Evolutionary conservation across 2,113 vertebrate genomes (phyloP).

Genomic region (Hirundichthys speculiger): DNA sequence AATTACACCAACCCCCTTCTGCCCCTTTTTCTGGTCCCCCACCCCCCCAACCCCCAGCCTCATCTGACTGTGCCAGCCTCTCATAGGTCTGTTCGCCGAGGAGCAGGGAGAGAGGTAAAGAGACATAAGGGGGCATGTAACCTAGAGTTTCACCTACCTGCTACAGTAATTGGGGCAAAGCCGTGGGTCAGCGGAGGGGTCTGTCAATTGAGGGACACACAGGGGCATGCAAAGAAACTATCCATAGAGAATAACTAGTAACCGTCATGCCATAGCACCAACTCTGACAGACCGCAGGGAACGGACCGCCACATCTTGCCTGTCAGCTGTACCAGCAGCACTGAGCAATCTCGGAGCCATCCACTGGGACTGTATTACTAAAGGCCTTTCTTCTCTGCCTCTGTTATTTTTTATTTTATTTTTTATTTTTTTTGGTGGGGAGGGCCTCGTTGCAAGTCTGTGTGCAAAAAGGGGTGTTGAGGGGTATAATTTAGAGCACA

Average conservation of each 20-base stretch:
- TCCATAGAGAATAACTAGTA: conserved; percentile 87
- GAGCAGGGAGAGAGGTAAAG: conserved; percentile 43
- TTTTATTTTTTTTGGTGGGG: conserved; percentile 60
- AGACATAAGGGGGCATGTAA: conserved; percentile 54
- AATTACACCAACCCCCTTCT: conserved; percentile 85
- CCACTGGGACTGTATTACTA: conserved; percentile 98
- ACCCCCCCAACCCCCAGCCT: too few relatives aligned
- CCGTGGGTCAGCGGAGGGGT: conserved; percentile 86
- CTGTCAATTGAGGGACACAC: conserved; percentile 80
- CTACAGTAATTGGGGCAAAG: conserved; percentile 63
- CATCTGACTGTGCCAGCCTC: conserved; percentile 45
- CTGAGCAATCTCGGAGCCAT: conserved; percentile 92
- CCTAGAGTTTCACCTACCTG: conserved; percentile 59
- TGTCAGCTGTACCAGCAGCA: conserved; percentile 97
- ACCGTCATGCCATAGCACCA: conserved; percentile 87
- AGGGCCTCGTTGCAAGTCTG: conserved; percentile 60
- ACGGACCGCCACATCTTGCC: conserved; percentile 83
- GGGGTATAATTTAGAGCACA: conserved; percentile 99
- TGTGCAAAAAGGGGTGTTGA: conserved; percentile 67
- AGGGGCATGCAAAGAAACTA: conserved; percentile 55
- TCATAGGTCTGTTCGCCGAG: conserved; percentile 47
- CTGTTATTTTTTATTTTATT: conserved; percentile 70
- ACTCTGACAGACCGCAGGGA: conserved; percentile 94
- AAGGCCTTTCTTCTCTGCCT: conserved; percentile 95
- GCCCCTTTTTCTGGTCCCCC: conserved; percentile 10